A percentile compares a stretch with the other conserved stretches of the same genome.
These are phyloP conservation scores for Leucozona laternaria DNA, from an alignment of 2,888 invertebrate species.

Conservation along the genomic window DNA sequence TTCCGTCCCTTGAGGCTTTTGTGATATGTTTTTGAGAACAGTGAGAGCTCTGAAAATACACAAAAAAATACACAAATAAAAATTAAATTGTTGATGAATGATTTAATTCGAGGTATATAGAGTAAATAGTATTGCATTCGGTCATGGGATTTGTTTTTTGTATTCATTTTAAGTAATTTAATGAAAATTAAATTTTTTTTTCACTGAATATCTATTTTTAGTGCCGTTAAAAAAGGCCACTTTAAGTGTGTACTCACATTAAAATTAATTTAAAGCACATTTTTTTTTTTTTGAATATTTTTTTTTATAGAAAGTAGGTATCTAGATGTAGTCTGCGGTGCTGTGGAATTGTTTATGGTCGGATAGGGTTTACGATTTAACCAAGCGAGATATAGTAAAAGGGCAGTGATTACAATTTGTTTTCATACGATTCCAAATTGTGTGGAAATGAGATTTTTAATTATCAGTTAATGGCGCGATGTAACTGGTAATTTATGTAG, in stretches of 20 bases:
- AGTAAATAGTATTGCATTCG: slow-evolving; percentile 52
- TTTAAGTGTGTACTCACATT: slow-evolving; percentile 38
- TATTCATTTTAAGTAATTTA: slow-evolving; percentile 41
- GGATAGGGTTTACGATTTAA: slow-evolving; percentile 26
- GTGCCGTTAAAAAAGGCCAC: slow-evolving; percentile 17
- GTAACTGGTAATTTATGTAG: slow-evolving; percentile 25
- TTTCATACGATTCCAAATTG: slow-evolving; percentile 36
- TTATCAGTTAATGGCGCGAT: slow-evolving; percentile 32
- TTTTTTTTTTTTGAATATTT: slow-evolving; percentile 15
- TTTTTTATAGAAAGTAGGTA: not conserved
- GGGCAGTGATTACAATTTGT: slow-evolving; percentile 36
- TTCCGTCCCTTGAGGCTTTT: slow-evolving; percentile 50
- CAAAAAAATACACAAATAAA: too few species aligned
- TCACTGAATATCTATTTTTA: not conserved
- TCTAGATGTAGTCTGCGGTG: not conserved
- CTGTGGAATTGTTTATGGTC: slow-evolving; percentile 16
- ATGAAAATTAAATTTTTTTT: slow-evolving; percentile 48
- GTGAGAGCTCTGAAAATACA: slow-evolving; percentile 47
- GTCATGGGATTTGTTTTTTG: slow-evolving; percentile 10
- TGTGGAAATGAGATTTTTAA: slow-evolving; percentile 33
- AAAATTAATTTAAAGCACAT: slow-evolving; percentile 38
- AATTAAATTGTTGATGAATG: slow-evolving; percentile 53
- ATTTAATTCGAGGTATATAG: slow-evolving; percentile 61
- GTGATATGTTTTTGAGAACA: slow-evolving; percentile 35
- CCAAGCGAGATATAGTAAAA: slow-evolving; percentile 11